phyloP scores from a whole-genome alignment of 2,888 invertebrate genomes.

The Clistopyga incitator region DNA sequence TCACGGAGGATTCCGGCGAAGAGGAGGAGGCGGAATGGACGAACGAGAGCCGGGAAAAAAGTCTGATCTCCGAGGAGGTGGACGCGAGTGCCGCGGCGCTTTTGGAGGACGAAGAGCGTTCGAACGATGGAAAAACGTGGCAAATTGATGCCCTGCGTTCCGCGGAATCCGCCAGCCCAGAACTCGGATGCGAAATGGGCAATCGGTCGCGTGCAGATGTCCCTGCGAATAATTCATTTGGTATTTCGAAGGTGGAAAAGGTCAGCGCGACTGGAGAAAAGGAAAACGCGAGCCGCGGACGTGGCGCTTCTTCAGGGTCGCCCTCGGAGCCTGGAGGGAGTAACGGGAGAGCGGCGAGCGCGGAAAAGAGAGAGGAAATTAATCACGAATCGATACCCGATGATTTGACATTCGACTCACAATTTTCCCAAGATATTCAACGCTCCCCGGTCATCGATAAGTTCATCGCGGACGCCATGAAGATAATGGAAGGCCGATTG shows the following conservation, averaged over 20 bases:
- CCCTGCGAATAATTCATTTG: slow-evolving; percentile 6
- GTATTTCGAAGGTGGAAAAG: neutral
- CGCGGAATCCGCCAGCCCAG: neutral
- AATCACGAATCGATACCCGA: slow-evolving; percentile 68
- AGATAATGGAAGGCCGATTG: slow-evolving; percentile 76
- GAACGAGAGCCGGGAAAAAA: slow-evolving; percentile 22
- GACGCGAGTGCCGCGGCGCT: slow-evolving; percentile 80
- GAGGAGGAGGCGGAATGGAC: slow-evolving; percentile 51
- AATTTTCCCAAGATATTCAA: slow-evolving; percentile 60
- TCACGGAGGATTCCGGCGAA: slow-evolving; percentile 67
- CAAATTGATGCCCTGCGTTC: neutral
- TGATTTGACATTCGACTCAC: slow-evolving; percentile 68
- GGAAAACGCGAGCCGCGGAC: neutral
- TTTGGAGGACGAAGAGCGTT: slow-evolving; percentile 79
- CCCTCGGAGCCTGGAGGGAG: neutral
- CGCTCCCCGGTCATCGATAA: slow-evolving; percentile 51
- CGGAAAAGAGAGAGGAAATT: slow-evolving; percentile 3
- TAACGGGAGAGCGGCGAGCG: slow-evolving; percentile 3
- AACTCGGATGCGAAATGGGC: slow-evolving; percentile 10
- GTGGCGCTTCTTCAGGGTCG: neutral
- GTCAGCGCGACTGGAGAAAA: neutral
- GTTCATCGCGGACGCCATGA: slow-evolving; percentile 67
- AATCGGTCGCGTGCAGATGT: slow-evolving; percentile 53
- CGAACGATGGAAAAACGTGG: slow-evolving; percentile 23
- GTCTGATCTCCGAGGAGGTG: slow-evolving; percentile 78